phyloP scores from a whole-genome alignment of 2,797 vertebrate genomes.

The Pteropus rufus region DNA sequence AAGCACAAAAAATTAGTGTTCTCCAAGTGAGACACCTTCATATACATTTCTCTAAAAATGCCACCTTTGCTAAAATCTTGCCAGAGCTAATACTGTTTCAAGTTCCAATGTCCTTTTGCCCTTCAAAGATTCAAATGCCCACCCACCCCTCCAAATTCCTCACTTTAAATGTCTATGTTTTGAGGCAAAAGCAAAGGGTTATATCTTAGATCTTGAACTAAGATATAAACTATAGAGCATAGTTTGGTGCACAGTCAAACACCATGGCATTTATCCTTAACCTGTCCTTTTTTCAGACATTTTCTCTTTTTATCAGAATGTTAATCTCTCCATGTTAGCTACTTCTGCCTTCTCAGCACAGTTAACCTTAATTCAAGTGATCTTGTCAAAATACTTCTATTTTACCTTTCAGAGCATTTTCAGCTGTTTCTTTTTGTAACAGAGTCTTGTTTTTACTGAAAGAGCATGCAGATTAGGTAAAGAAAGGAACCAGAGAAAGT shows the following conservation, averaged over 20 bases:
- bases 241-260: conserved; percentile 42
- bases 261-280: conserved; percentile 11
- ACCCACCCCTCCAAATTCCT: neutral
- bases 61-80: neutral
- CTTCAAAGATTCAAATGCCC: neutral
- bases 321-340: conserved; percentile 27
- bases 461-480: neutral
- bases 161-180: conserved; percentile 3
- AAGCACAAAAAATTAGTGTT: neutral
- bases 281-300: conserved; percentile 4
- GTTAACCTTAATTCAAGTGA: conserved; percentile 31
- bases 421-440: conserved; percentile 2
- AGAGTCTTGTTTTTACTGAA: neutral
- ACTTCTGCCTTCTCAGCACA: conserved; percentile 19
- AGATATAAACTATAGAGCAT: conserved; percentile 32
- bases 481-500: neutral
- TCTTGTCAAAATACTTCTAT: conserved; percentile 59
- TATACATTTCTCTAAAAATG: neutral
- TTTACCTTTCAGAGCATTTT: conserved; percentile 50
- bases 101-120: neutral
- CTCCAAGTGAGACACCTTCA: neutral
- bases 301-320: conserved; percentile 50
- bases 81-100: neutral
- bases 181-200: neutral
- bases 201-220: conserved; percentile 12